phyloP scores from a whole-genome alignment of 1,140 invertebrate species.

The Euwallacea similis region DNA sequence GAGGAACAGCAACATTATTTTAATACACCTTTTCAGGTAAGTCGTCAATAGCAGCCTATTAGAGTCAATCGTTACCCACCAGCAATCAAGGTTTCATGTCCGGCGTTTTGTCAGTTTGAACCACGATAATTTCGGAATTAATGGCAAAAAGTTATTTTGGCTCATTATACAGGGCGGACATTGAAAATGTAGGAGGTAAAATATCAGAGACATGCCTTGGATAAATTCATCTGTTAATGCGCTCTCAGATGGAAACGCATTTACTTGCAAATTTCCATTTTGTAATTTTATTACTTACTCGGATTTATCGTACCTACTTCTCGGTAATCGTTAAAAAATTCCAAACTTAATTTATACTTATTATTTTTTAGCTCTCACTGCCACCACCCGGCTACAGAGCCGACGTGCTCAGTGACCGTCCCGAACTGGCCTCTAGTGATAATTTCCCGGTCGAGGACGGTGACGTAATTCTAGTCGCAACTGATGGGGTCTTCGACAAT shows the following conservation, averaged over 20 bases:
- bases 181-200: too few relatives aligned
- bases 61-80: background rate
- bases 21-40: constrained; percentile 91
- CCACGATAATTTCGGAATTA: background rate
- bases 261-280: too few relatives aligned
- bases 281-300: too few relatives aligned
- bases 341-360: too few relatives aligned
- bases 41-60: background rate
- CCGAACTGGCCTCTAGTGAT: constrained; percentile 86
- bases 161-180: too few relatives aligned
- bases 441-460: constrained; percentile 92
- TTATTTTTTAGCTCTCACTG: constrained; percentile 66
- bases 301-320: too few relatives aligned
- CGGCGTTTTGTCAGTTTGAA: background rate
- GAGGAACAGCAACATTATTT: constrained; percentile 98
- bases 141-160: background rate
- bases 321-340: too few relatives aligned
- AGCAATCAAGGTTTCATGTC: too few relatives aligned
- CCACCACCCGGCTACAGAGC: constrained; percentile 86
- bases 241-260: too few relatives aligned
- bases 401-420: constrained; percentile 86
- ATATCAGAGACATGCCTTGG: too few relatives aligned
- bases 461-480: constrained; percentile 93
- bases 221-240: too few relatives aligned
- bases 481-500: constrained; percentile 98